Conservation (phyloP, 2,888 invertebrate genomes). For the Oscheius myriophilus region DNA sequence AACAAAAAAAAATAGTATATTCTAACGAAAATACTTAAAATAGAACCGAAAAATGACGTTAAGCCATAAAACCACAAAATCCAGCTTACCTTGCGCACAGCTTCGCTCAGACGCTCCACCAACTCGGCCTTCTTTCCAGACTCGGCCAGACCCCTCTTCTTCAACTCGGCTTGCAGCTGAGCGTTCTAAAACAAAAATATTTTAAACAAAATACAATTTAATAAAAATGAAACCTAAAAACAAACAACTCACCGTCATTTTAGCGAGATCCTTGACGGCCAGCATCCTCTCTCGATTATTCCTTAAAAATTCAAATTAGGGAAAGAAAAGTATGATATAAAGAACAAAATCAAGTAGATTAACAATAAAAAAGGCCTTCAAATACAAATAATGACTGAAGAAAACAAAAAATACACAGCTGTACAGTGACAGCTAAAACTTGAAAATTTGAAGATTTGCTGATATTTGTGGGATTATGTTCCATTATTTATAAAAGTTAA, state of each 20-base stretch:
- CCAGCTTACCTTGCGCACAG: constrained; percentile 10
- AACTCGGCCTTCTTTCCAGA: constrained; percentile 38
- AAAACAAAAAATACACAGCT: too few species aligned
- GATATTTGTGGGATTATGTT: too few species aligned
- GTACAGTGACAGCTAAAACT: too few species aligned
- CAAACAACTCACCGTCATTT: constrained; percentile 25
- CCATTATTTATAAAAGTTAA: too few species aligned
- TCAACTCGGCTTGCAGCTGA: constrained; percentile 33
- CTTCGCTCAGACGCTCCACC: constrained; percentile 29
- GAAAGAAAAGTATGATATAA: not conserved
- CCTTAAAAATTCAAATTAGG: not conserved
- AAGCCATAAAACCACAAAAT: not conserved
- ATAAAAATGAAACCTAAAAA: too few species aligned
- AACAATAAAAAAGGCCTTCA: too few species aligned
- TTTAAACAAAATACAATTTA: not conserved
- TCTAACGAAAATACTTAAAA: not conserved
- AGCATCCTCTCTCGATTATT: constrained; percentile 15
- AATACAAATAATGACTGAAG: too few species aligned
- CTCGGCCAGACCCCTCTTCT: constrained; percentile 30
- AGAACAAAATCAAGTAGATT: not conserved
- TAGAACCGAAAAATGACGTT: not conserved
- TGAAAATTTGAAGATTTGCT: too few species aligned
- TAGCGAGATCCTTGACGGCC: constrained; percentile 13
- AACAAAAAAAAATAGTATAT: not conserved
- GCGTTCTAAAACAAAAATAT: constrained; percentile 17